Percentiles rank a stretch among this genome's conserved stretches.
Conservation (phyloP, 2,888 invertebrate genomes). For the Nomada lathburiana region DNA sequence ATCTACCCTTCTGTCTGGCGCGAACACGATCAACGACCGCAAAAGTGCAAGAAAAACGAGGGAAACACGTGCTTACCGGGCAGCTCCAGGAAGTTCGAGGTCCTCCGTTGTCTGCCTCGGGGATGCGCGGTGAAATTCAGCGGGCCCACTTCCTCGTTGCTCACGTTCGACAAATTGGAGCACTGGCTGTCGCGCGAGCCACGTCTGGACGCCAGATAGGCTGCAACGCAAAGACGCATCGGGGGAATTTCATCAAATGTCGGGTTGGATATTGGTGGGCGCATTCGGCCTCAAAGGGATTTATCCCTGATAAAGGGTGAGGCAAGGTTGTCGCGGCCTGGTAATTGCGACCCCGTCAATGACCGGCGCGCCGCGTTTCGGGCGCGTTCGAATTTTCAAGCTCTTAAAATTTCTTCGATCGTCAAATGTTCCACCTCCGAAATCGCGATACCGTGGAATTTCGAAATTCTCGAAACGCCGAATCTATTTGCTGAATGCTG, state of each 20-base stretch:
- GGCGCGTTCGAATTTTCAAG: no score
- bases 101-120: slow-evolving; percentile 91
- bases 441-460: no score
- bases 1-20: not conserved
- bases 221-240: slow-evolving; percentile 79
- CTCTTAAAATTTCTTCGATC: no score
- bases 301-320: slow-evolving; percentile 19
- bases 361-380: not conserved
- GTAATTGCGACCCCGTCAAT: slow-evolving; percentile 6
- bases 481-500: no score
- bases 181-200: slow-evolving; percentile 92
- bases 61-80: slow-evolving; percentile 87
- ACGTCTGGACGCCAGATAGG: slow-evolving; percentile 93
- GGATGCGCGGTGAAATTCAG: slow-evolving; percentile 92
- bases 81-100: slow-evolving; percentile 94
- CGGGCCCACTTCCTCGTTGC: slow-evolving; percentile 93
- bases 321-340: not conserved
- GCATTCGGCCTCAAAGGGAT: slow-evolving; percentile 36
- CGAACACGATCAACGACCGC: not conserved
- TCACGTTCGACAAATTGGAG: slow-evolving; percentile 89
- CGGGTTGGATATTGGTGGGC: slow-evolving; percentile 6
- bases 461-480: no score
- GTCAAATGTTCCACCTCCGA: no score
- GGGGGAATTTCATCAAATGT: slow-evolving; percentile 59
- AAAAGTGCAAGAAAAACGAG: slow-evolving; percentile 2